phyloP scores from a whole-genome alignment of 2,113 vertebrate genomes.

The Sebastes schlegelii region DNA sequence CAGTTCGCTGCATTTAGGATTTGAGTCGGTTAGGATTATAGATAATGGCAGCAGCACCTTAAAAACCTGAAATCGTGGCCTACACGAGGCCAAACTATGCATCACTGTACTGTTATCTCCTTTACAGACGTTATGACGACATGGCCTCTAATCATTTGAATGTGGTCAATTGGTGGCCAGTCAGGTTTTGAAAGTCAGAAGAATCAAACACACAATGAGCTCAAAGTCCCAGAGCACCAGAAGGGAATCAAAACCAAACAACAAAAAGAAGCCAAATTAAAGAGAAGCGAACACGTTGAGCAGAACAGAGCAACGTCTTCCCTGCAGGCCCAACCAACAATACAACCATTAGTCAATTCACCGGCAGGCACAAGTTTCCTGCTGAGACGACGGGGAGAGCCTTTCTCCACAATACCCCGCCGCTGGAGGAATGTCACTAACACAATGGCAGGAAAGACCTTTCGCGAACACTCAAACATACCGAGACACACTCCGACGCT shows the following conservation, averaged over 20 bases:
- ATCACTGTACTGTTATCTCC: neutral
- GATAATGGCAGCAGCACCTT: conserved; percentile 19
- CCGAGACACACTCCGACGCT: neutral
- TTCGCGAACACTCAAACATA: neutral
- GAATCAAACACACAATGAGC: neutral
- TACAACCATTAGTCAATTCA: conserved; percentile 53
- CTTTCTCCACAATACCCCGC: conserved; percentile 39
- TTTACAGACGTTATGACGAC: neutral
- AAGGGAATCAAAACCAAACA: neutral
- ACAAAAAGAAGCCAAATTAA: neutral
- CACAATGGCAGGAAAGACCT: conserved; percentile 77
- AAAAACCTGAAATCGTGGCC: neutral
- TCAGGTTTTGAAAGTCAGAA: neutral
- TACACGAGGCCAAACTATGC: neutral
- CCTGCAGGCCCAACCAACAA: conserved; percentile 53
- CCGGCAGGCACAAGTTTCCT: conserved; percentile 59
- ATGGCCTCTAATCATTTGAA: neutral
- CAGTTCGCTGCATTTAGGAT: conserved; percentile 22
- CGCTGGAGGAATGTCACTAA: conserved; percentile 44
- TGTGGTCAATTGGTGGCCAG: neutral
- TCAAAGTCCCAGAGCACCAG: neutral
- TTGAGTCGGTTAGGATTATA: conserved; percentile 34
- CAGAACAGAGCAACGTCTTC: neutral
- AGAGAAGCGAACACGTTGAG: neutral
- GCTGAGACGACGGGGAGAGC: conserved; percentile 29